Evolutionary conservation across 2,888 invertebrate genomes (phyloP).

Genomic region (Dicyrtoma fusca): DNA sequence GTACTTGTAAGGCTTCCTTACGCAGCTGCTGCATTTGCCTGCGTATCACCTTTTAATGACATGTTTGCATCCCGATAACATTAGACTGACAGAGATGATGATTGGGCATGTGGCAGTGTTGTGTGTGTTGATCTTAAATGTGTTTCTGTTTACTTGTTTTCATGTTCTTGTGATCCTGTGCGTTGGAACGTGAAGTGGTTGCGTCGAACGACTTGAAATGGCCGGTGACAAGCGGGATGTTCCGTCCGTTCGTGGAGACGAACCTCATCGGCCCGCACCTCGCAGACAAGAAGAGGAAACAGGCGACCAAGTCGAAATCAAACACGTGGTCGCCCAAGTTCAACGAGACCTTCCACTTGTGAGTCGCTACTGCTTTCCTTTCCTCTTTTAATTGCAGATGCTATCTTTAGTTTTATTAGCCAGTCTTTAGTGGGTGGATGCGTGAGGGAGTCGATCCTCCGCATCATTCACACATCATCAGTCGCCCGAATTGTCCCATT

Average conservation of each 20-base stretch:
- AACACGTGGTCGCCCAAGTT: conserved; percentile 99
- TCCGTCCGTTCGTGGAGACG: conserved; percentile 98
- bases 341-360: conserved; percentile 99
- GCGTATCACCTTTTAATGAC: too few species aligned
- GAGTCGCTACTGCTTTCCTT: conserved; percentile 63
- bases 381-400: conserved; percentile 28
- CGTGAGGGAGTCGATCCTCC: not conserved
- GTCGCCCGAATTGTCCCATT: not conserved
- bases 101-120: not conserved
- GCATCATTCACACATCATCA: conserved; percentile 5
- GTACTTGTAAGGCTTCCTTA: too few species aligned
- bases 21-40: too few species aligned
- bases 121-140: conserved; percentile 13
- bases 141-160: conserved; percentile 37
- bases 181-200: conserved; percentile 78
- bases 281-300: conserved; percentile 95
- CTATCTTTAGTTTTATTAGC: conserved; percentile 23
- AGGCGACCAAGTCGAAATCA: conserved; percentile 97
- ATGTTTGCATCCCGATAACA: too few species aligned
- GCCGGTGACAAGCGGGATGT: conserved; percentile 95
- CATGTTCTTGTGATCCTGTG: not conserved
- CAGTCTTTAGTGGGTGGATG: not conserved
- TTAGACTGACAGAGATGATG: too few species aligned
- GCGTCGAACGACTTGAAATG: conserved; percentile 98
- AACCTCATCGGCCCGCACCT: conserved; percentile 97